Percentiles rank a stretch among this genome's conserved stretches.
Conservation (phyloP, 2,797 vertebrate genomes). For the Myotis vivesi region DNA sequence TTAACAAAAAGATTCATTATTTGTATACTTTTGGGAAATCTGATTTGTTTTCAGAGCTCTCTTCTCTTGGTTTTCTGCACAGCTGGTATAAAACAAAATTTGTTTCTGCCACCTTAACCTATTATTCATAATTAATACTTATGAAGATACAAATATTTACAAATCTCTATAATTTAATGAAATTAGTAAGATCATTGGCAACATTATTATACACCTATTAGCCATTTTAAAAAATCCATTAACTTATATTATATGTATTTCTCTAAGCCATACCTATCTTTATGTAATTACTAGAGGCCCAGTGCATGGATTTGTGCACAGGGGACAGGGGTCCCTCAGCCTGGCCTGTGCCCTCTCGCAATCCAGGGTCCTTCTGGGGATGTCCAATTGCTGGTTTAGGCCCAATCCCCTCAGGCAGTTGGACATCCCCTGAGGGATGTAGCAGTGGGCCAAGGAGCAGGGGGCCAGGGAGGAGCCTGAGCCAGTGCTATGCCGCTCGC, state of each 20-base stretch:
- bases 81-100: conserved; percentile 60
- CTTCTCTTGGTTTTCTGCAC: conserved; percentile 44
- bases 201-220: conserved; percentile 37
- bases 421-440: too few relatives aligned
- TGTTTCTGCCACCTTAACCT: conserved; percentile 61
- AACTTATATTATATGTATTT: background rate
- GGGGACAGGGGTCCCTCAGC: too few relatives aligned
- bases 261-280: background rate
- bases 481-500: too few relatives aligned
- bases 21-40: conserved; percentile 61
- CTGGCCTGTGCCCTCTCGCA: too few relatives aligned
- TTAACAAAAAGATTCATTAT: conserved; percentile 68
- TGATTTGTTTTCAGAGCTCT: conserved; percentile 60
- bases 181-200: conserved; percentile 54
- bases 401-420: too few relatives aligned
- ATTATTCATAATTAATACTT: conserved; percentile 75
- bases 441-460: too few relatives aligned
- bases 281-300: background rate
- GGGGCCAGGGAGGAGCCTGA: too few relatives aligned
- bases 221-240: background rate
- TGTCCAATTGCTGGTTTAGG: too few relatives aligned
- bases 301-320: too few relatives aligned
- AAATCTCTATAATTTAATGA: conserved; percentile 66
- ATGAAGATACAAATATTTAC: conserved; percentile 76
- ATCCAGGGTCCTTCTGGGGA: too few relatives aligned